Evolutionary conservation across 2,888 invertebrate genomes (phyloP), one percentile per base, ranked within the genome.

Genomic region (Autographa pulchrina): DNA sequence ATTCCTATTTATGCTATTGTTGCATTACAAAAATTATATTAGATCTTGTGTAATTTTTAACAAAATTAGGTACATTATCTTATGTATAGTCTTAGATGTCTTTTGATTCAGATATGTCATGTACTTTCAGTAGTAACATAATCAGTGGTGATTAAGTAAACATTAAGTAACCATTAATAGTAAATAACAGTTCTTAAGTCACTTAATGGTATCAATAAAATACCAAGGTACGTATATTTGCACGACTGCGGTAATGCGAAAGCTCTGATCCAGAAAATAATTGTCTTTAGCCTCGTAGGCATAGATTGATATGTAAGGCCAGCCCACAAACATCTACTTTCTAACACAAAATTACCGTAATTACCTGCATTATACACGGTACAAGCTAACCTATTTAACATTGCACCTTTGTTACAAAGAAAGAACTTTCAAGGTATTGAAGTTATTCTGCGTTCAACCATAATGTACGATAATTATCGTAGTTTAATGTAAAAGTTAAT

Each of bases 311-410:
- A 80, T 67, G 66, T 81, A 61, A 18, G 52, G 25, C 25, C 56
- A 72, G 61, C 66, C 66, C 56, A 77, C 64, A 38, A 66, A 56
- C 62, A 64, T 77, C 59, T 63, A 80, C 81, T 81, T 69, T 81
- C 78, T 73, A 72, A 73, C 62, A 62, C 38, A 31, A 58, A 65
- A 69, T 78, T 77, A 65, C 64, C n/a, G 59, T 81, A 69, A 80
- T 80, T 69, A 78, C 35, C 41, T n/a, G 32, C 41, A 60, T 68
- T 65, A 69, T 66, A 68, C 43, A 43, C 61, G 13, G 48, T n/a
- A 7, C 4, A 20, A 77, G 56, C 56, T 20, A 59, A 13, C 20
- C 31, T 68, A 67, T 77, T 69, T 66, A 69, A 54, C 64, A 64
- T 20, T 16, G 54, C 31, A 2, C 31, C 31, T 78, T 66, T 68